Evolutionary conservation across 2,888 invertebrate genomes (phyloP).

Genomic region (Limenitis camilla): DNA sequence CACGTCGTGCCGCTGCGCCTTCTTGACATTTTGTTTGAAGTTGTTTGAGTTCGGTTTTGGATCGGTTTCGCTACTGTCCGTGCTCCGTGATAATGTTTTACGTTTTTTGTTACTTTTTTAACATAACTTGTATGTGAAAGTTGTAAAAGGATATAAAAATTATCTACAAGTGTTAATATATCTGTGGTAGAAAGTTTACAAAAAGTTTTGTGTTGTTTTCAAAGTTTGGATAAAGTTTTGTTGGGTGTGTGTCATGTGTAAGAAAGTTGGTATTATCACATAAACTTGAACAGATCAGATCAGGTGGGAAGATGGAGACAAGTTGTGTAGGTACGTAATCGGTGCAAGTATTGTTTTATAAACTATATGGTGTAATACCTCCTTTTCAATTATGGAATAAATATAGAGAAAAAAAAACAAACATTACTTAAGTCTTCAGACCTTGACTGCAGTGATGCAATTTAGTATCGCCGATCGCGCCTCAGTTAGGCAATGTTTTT

Average conservation of each 20-base stretch:
- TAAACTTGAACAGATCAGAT: slow-evolving; percentile 40
- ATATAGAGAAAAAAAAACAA: too few relatives aligned
- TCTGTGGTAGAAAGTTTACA: slow-evolving; percentile 15
- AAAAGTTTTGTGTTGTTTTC: slow-evolving; percentile 23
- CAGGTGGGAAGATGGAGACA: slow-evolving; percentile 47
- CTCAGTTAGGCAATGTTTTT: slow-evolving; percentile 15
- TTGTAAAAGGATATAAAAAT: slow-evolving; percentile 29
- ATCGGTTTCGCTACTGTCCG: slow-evolving; percentile 36
- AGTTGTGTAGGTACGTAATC: slow-evolving; percentile 56
- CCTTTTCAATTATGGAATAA: too few relatives aligned
- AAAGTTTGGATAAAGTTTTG: slow-evolving; percentile 39
- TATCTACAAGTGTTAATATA: slow-evolving; percentile 16
- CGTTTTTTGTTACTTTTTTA: slow-evolving; percentile 31
- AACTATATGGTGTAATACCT: too few relatives aligned
- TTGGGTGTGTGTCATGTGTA: slow-evolving; percentile 63
- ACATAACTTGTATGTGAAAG: slow-evolving; percentile 27
- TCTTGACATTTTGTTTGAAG: slow-evolving; percentile 23
- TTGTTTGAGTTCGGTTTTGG: slow-evolving; percentile 24
- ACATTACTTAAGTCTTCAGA: slow-evolving; percentile 28
- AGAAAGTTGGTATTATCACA: slow-evolving; percentile 46
- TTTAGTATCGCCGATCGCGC: slow-evolving; percentile 24
- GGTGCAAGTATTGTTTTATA: slow-evolving; percentile 15
- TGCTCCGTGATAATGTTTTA: slow-evolving; percentile 38
- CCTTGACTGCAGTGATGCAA: slow-evolving; percentile 41
- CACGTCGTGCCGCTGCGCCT: slow-evolving; percentile 18